These are phyloP conservation scores for Drepana falcataria DNA, from an alignment of 2,888 invertebrate genomes.

Conservation along the genomic window DNA sequence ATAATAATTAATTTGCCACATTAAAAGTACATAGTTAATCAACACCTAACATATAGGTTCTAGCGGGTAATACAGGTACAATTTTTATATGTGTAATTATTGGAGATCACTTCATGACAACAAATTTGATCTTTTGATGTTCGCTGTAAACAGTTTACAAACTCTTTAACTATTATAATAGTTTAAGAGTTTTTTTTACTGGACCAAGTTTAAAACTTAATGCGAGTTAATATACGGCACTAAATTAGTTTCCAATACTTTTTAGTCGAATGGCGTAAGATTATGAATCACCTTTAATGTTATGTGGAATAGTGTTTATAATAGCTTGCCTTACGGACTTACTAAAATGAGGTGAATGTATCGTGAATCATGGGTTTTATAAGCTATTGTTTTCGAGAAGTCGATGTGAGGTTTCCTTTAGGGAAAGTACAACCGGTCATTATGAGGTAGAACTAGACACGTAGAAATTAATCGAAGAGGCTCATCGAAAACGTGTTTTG, in stretches of 20 bases:
- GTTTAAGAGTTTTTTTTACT: no score
- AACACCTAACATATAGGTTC: no score
- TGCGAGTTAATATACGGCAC: slow-evolving; percentile 5
- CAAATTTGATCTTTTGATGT: no score
- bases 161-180: no score
- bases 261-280: background rate
- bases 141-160: no score
- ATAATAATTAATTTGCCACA: no score
- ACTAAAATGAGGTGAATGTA: background rate
- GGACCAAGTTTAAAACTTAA: background rate
- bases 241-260: background rate
- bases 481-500: no score
- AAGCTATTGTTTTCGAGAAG: background rate
- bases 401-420: background rate
- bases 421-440: background rate
- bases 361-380: background rate
- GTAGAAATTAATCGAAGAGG: background rate
- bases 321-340: background rate
- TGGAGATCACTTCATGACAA: no score
- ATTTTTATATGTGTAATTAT: no score
- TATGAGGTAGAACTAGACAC: background rate
- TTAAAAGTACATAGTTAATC: no score
- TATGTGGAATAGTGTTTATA: background rate
- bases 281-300: background rate
- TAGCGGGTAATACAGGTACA: no score